phyloP scores from a whole-genome alignment of 2,113 vertebrate species.

The Pluvianellus socialis region DNA sequence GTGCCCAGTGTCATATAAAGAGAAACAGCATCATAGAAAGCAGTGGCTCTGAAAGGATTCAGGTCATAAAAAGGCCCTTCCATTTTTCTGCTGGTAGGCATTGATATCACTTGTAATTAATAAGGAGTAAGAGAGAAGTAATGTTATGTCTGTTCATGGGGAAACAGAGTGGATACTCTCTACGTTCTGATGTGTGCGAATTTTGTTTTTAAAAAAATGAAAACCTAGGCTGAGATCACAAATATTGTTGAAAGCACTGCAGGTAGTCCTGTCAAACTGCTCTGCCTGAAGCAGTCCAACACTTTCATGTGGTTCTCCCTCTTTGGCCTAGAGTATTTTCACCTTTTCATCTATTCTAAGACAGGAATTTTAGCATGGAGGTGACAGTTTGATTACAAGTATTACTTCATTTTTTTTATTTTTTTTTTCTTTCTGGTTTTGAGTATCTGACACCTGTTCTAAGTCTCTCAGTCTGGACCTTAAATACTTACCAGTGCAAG shows the following conservation, averaged over 20 bases:
- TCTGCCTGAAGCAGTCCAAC: neutral
- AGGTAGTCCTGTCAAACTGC: neutral
- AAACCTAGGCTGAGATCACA: neutral
- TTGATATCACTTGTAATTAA: neutral
- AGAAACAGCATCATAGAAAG: neutral
- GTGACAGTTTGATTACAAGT: neutral
- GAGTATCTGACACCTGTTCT: neutral
- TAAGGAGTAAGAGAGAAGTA: neutral
- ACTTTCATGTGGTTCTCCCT: neutral
- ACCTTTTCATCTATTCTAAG: neutral
- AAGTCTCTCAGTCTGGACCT: neutral
- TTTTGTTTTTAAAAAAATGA: neutral
- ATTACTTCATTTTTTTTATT: neutral
- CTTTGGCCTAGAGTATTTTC: neutral
- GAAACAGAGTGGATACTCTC: neutral
- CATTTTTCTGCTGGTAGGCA: neutral
- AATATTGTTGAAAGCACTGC: neutral
- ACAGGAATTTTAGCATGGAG: neutral
- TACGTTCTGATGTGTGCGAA: neutral
- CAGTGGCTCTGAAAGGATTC: neutral
- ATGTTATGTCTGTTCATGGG: neutral
- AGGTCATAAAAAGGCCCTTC: neutral
- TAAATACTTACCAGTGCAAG: neutral
- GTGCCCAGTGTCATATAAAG: neutral
- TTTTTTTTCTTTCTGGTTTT: fast-evolving